Evolutionary conservation across 2,888 invertebrate genomes (phyloP).

Genomic region (Seira sanloemensis): DNA sequence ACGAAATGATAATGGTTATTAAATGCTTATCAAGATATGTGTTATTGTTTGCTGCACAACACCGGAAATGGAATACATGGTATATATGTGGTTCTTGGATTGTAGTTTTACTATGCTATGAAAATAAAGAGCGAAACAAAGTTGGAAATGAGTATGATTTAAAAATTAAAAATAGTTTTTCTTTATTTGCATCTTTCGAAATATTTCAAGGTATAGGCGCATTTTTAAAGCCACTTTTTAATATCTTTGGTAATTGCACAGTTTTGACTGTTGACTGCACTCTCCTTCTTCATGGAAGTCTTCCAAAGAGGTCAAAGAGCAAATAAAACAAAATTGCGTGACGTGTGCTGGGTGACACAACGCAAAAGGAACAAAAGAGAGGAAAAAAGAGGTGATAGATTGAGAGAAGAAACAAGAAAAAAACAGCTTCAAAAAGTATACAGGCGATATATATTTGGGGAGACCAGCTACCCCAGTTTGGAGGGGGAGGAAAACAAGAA

Average conservation of each 20-base stretch:
- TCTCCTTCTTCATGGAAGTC: slow-evolving; percentile 8
- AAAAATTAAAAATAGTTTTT: neutral
- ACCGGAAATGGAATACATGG: neutral
- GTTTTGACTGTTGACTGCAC: no score
- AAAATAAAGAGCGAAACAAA: neutral
- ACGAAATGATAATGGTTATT: neutral
- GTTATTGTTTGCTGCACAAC: neutral
- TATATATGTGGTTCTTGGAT: no score
- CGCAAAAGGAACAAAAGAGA: neutral
- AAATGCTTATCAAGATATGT: neutral
- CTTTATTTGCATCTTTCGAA: neutral
- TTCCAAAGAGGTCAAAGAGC: slow-evolving; percentile 28
- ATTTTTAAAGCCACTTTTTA: slow-evolving; percentile 20
- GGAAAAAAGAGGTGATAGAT: neutral
- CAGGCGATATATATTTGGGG: slow-evolving; percentile 23
- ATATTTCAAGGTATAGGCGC: slow-evolving; percentile 23
- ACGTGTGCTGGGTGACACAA: neutral
- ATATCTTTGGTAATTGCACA: slow-evolving; percentile 12
- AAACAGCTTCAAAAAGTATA: neutral
- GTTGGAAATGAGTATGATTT: neutral
- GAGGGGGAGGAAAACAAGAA: slow-evolving; percentile 10
- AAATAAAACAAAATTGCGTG: neutral
- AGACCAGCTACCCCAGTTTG: slow-evolving; percentile 29
- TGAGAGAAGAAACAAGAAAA: neutral
- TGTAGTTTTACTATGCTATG: neutral